These are phyloP conservation scores for Helicolenus hilgendorfi DNA, from an alignment of 2,797 vertebrate genomes.

Conservation along the genomic window DNA sequence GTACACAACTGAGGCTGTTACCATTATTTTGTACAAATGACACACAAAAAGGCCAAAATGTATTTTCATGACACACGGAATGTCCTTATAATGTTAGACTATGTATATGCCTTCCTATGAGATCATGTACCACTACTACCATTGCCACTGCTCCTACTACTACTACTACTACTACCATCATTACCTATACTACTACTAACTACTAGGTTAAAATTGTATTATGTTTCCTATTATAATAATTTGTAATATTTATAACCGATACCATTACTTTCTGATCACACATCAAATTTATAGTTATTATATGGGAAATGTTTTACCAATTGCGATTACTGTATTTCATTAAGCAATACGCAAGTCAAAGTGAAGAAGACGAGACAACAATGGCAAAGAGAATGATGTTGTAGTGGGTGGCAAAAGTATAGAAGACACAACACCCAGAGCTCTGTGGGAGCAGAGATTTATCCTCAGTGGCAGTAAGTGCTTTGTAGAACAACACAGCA, in stretches of 20 bases:
- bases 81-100: no score
- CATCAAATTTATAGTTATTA: background rate
- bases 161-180: background rate
- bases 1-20: no score
- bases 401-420: slow-evolving; percentile 5
- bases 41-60: no score
- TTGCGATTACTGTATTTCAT: background rate
- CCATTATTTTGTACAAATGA: no score
- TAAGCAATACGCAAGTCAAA: background rate
- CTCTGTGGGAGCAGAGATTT: slow-evolving; percentile 10
- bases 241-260: background rate
- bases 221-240: background rate
- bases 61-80: no score
- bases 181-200: background rate
- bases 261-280: slow-evolving; percentile 2
- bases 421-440: background rate
- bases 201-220: background rate
- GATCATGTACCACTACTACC: background rate
- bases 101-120: background rate
- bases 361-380: background rate
- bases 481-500: slow-evolving; percentile 21
- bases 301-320: background rate
- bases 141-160: background rate
- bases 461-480: slow-evolving; percentile 12
- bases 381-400: background rate